phyloP scores from a whole-genome alignment of 2,113 vertebrate genomes.

The Ctenodactylus gundi region DNA sequence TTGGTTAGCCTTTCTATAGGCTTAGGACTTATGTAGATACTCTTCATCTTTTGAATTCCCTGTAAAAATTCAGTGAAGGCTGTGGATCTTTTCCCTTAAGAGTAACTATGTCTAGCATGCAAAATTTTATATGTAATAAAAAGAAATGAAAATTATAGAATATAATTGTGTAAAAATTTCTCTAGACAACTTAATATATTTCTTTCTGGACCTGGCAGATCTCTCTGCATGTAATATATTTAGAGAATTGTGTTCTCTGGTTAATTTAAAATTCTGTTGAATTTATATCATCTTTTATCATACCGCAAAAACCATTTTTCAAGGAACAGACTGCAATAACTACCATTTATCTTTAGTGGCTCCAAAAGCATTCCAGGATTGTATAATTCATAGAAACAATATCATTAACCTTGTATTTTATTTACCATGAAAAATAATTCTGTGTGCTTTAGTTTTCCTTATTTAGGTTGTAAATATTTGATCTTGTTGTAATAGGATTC shows the following conservation, averaged over 20 bases:
- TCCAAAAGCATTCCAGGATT: constrained; percentile 14
- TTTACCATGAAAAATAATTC: constrained; percentile 35
- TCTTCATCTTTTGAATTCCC: neutral
- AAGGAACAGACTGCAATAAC: neutral
- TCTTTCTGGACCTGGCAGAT: neutral
- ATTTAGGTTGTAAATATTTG: neutral
- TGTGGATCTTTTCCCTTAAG: neutral
- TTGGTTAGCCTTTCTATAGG: neutral
- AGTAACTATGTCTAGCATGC: neutral
- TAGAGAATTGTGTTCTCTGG: constrained; percentile 51
- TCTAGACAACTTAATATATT: constrained; percentile 26
- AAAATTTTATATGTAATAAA: neutral
- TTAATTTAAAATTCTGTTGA: constrained; percentile 54
- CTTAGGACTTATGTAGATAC: neutral
- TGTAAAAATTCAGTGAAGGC: constrained; percentile 26
- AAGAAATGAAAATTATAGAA: neutral
- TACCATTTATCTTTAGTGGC: constrained; percentile 35
- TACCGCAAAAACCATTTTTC: constrained; percentile 39
- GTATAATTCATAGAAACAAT: constrained; percentile 32
- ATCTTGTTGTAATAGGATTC: neutral
- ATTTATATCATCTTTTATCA: constrained; percentile 10
- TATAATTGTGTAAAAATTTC: constrained; percentile 35
- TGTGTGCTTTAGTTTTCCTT: neutral
- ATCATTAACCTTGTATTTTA: constrained; percentile 13
- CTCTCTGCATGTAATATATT: constrained; percentile 15